Percentiles rank a stretch among this genome's conserved stretches.
Evolutionary conservation across 2,113 vertebrate species (phyloP).

Genomic region (Pseudopipra pipra): DNA sequence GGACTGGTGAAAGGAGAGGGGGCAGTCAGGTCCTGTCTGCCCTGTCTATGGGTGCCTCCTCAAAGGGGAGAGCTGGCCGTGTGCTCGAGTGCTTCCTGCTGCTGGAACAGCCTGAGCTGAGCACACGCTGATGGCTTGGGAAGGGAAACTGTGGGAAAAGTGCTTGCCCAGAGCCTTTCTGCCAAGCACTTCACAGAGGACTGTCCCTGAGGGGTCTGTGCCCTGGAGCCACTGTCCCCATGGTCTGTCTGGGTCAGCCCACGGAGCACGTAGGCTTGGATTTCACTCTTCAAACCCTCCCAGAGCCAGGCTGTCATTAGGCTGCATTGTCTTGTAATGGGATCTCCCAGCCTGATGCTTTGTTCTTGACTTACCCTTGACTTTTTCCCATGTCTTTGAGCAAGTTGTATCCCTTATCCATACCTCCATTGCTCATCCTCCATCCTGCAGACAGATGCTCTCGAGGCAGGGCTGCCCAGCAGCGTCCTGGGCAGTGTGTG

Average conservation of each 20-base stretch:
- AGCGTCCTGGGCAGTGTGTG: background rate
- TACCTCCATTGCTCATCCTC: background rate
- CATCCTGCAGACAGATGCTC: background rate
- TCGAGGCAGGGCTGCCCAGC: background rate
- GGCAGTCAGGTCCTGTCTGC: background rate
- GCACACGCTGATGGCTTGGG: fast-evolving
- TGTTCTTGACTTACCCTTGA: slow-evolving; percentile 37
- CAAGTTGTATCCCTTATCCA: fast-evolving
- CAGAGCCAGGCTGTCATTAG: background rate
- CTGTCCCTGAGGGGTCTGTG: background rate
- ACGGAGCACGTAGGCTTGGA: fast-evolving
- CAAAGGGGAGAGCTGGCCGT: fast-evolving
- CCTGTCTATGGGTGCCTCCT: background rate
- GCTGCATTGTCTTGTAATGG: background rate
- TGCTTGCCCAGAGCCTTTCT: background rate
- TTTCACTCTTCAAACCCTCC: background rate
- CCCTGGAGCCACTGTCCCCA: background rate
- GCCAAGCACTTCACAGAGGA: background rate
- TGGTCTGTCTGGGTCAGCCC: background rate
- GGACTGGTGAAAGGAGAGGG: fast-evolving
- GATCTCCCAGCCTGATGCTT: background rate
- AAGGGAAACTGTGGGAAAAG: background rate
- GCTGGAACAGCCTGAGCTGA: fast-evolving
- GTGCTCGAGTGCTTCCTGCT: fast-evolving
- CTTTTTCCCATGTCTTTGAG: background rate